Evolutionary conservation across 2,888 invertebrate genomes (phyloP), one percentile per base, ranked within the genome.

Genomic region (Lysandra coridon): DNA sequence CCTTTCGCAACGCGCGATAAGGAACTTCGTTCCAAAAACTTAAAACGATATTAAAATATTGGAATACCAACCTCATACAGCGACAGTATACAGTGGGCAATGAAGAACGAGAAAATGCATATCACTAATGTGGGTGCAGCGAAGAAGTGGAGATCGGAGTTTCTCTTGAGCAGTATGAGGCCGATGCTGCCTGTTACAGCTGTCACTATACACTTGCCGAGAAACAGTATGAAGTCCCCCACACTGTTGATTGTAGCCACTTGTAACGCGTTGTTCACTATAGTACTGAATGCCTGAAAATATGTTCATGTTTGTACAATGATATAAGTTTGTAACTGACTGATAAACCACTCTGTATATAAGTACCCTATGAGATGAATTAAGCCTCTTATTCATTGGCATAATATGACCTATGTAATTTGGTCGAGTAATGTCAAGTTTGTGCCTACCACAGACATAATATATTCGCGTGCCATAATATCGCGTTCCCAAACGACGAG

Each of bases 241-340:
- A 98, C 96, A 84, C 98, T 97, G 92, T 99, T 99, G 80, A 99
- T 97, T 0, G 98, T 98, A 0, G 98, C 97, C 83, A 99, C 97
- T 95, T 98, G 97, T 64, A 99, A 90, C 0, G 97, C 97, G 89
- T 98, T 98, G 87, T 96, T 96, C 69, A 97, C 96, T 84, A 98
- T 95, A 1, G 98, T 97, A 86, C 96, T 96, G 92, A 98, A 98
- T 30, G 98, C 98, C 98, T 98, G 87, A 30, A 37, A 37, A 33
- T 49, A 49, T 1, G 2, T 10, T 49, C 10, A 49, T 49, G 49
- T 49, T 44, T 6, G 23, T 23, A 23, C 0, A 23, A 23, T 23
- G 23, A 23, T 23, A 23, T 23, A 23, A 23, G 49, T 49, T 44
- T 6, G 6, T 57, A 57, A 14, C 53, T 17, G 14, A 57, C 53